A percentile compares a stretch with the other conserved stretches of the same genome.
These are phyloP conservation scores for Bombus vancouverensis DNA, from an alignment of 1,140 invertebrate species.

Conservation along the genomic window DNA sequence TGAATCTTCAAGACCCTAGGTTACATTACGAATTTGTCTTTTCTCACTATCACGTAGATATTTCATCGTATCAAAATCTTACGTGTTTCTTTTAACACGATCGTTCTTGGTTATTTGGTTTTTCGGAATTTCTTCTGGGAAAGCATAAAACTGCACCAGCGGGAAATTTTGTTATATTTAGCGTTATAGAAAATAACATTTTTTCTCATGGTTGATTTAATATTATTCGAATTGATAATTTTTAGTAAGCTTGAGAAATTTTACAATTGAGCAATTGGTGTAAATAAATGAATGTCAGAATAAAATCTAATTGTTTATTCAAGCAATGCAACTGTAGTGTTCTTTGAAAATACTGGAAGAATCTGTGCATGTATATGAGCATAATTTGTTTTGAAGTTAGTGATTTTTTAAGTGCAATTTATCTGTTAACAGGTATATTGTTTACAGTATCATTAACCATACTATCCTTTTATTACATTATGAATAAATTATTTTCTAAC, in stretches of 20 bases:
- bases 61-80: not conserved
- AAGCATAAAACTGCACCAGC: not conserved
- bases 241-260: not conserved
- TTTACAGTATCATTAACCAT: not conserved
- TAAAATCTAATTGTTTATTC: conserved; percentile 10
- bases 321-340: not conserved
- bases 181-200: not conserved
- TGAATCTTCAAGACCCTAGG: not conserved
- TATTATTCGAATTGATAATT: too few relatives aligned
- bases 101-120: not conserved
- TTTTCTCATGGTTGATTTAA: not conserved
- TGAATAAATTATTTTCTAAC: not conserved
- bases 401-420: not conserved
- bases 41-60: not conserved
- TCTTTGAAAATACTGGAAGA: not conserved
- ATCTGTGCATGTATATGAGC: not conserved
- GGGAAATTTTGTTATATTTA: conserved; percentile 2
- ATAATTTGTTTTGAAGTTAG: not conserved
- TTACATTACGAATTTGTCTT: conserved; percentile 33
- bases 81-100: not conserved
- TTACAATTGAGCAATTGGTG: not conserved
- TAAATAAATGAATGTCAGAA: not conserved
- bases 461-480: not conserved
- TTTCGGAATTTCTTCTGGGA: not conserved
- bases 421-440: not conserved